Conservation (phyloP, 2,888 invertebrate genomes). For the Leucophenga maculata region DNA sequence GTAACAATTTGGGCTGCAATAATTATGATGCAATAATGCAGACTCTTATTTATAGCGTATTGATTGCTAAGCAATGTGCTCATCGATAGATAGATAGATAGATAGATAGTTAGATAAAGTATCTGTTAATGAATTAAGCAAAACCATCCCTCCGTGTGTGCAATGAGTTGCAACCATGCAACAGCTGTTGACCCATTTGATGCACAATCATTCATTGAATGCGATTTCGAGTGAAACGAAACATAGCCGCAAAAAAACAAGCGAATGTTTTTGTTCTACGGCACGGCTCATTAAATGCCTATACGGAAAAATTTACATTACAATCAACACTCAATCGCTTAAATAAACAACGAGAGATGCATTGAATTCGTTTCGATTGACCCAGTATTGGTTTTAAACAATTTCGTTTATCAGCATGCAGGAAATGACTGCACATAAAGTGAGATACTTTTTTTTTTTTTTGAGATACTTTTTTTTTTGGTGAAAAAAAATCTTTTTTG, state of each 20-base stretch:
- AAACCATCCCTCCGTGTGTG: not conserved
- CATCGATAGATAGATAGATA: no score
- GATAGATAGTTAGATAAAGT: constrained; percentile 9
- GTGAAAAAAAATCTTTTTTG: not conserved
- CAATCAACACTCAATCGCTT: not conserved
- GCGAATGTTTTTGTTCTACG: not conserved
- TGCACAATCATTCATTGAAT: not conserved
- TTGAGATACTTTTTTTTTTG: not conserved
- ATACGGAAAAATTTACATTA: constrained; percentile 5
- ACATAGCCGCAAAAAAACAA: not conserved
- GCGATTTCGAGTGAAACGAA: constrained; percentile 1
- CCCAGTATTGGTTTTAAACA: no score
- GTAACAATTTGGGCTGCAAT: not conserved
- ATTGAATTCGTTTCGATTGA: no score
- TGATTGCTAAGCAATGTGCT: constrained; percentile 19
- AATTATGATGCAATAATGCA: constrained; percentile 1
- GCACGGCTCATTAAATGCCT: constrained; percentile 31
- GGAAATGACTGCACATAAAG: constrained; percentile 17
- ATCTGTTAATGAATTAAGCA: constrained; percentile 14
- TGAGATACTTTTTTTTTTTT: not conserved
- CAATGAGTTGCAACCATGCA: constrained; percentile 9
- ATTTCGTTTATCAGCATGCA: not conserved
- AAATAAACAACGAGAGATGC: no score
- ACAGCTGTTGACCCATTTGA: constrained; percentile 23
- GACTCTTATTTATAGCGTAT: not conserved